Conservation (phyloP, 2,113 vertebrate species). For the Cochlearius cochlearius region DNA sequence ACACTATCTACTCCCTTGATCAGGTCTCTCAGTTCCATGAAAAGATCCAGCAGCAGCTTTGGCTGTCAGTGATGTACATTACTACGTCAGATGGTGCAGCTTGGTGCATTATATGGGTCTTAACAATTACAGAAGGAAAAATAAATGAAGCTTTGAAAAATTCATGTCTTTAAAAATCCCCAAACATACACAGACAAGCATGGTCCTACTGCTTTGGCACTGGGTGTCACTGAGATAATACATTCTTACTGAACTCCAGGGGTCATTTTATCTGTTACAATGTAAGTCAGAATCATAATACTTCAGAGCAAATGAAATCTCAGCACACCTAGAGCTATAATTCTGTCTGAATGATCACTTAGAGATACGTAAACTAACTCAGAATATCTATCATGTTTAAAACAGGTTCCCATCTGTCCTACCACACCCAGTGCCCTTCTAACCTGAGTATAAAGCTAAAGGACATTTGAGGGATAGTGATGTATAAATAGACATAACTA, state of each 20-base stretch:
- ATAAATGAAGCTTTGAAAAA: not conserved
- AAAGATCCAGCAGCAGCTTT: not conserved
- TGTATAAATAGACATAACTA: not conserved
- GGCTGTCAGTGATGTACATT: not conserved
- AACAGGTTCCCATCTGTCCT: not conserved
- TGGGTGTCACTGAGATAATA: not conserved
- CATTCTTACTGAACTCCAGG: not conserved
- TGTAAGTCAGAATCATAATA: not conserved
- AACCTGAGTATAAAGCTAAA: not conserved
- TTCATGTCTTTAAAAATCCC: not conserved
- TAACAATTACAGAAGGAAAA: not conserved
- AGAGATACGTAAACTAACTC: not conserved
- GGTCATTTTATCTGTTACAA: not conserved
- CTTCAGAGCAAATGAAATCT: not conserved
- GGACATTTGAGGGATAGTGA: not conserved
- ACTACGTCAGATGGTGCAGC: not conserved
- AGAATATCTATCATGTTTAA: not conserved
- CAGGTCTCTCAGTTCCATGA: not conserved
- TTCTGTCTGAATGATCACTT: not conserved
- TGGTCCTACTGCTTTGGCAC: not conserved
- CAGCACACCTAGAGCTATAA: not conserved
- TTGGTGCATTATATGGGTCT: not conserved
- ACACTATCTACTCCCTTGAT: not conserved
- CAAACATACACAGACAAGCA: not conserved
- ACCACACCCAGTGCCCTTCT: not conserved